Evolutionary conservation across 2,888 invertebrate genomes (phyloP).

Genomic region (Brachyopa scutellaris): DNA sequence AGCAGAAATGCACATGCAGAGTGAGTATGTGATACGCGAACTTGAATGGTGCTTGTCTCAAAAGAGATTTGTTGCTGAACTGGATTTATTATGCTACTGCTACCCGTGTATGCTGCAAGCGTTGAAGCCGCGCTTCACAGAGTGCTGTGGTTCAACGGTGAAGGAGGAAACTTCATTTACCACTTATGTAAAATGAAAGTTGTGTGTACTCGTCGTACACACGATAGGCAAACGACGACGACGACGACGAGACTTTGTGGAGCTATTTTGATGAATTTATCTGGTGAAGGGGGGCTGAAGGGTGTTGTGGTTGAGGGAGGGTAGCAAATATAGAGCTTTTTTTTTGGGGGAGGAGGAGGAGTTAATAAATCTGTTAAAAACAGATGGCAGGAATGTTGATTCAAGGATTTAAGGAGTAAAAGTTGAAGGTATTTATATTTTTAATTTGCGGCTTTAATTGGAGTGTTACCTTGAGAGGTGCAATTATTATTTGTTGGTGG

Average conservation of each 20-base stretch:
- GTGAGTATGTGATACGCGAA: conserved; percentile 53
- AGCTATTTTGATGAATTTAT: conserved; percentile 42
- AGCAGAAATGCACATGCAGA: conserved; percentile 30
- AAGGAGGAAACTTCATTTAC: conserved; percentile 35
- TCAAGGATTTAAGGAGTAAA: conserved; percentile 52
- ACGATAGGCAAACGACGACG: neutral
- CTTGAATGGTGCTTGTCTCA: conserved; percentile 69
- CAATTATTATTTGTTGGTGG: neutral
- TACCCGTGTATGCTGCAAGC: conserved; percentile 21
- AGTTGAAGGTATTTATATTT: conserved; percentile 46
- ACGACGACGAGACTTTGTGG: conserved; percentile 57
- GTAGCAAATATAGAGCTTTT: conserved; percentile 3
- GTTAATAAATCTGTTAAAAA: no score
- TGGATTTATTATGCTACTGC: conserved; percentile 63
- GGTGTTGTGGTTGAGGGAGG: neutral
- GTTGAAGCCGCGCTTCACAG: conserved; percentile 4
- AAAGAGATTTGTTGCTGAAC: conserved; percentile 69
- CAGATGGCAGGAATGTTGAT: conserved; percentile 47
- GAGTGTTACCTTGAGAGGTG: conserved; percentile 20
- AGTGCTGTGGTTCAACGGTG: conserved; percentile 9
- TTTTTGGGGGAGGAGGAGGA: conserved; percentile 39
- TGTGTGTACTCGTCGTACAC: no score
- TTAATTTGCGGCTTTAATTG: conserved; percentile 42
- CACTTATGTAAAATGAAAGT: conserved; percentile 11
- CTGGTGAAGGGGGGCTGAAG: neutral